These are phyloP conservation scores for Parnassius apollo DNA, from an alignment of 2,888 invertebrate genomes.

Conservation along the genomic window DNA sequence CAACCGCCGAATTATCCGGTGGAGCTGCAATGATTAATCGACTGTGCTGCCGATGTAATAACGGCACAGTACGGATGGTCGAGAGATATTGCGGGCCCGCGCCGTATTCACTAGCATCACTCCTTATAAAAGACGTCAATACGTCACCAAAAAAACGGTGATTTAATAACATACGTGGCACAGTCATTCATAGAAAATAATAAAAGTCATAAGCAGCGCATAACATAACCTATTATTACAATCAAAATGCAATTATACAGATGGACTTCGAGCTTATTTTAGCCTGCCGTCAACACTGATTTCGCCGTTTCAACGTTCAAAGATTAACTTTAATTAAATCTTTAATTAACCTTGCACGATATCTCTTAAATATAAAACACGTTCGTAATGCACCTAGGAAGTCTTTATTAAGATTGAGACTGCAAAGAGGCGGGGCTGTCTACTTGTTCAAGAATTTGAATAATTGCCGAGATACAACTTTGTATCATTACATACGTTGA, in stretches of 20 bases:
- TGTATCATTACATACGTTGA: slow-evolving; percentile 55
- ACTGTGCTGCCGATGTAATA: slow-evolving; percentile 67
- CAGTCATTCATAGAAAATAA: background rate
- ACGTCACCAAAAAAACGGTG: background rate
- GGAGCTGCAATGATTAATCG: slow-evolving; percentile 78
- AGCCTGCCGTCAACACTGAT: slow-evolving; percentile 39
- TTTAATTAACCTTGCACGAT: slow-evolving; percentile 70
- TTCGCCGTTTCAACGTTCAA: slow-evolving; percentile 52
- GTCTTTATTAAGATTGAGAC: slow-evolving; percentile 79
- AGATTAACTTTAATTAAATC: slow-evolving; percentile 74
- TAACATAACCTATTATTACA: slow-evolving; percentile 31
- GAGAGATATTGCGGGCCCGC: slow-evolving; percentile 37
- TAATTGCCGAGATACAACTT: slow-evolving; percentile 67
- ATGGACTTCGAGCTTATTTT: slow-evolving; percentile 25
- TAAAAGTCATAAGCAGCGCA: slow-evolving; percentile 6
- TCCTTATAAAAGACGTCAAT: slow-evolving; percentile 16
- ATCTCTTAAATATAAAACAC: slow-evolving; percentile 69
- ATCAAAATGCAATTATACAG: slow-evolving; percentile 36
- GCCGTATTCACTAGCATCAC: slow-evolving; percentile 13
- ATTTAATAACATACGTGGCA: slow-evolving; percentile 2
- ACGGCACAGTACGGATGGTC: slow-evolving; percentile 35
- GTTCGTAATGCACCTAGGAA: slow-evolving; percentile 70
- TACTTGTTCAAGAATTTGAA: slow-evolving; percentile 73
- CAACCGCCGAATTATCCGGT: slow-evolving; percentile 81
- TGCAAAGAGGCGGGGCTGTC: slow-evolving; percentile 70